Conservation (phyloP, 2,113 vertebrate genomes). For the Lutjanus erythropterus region DNA sequence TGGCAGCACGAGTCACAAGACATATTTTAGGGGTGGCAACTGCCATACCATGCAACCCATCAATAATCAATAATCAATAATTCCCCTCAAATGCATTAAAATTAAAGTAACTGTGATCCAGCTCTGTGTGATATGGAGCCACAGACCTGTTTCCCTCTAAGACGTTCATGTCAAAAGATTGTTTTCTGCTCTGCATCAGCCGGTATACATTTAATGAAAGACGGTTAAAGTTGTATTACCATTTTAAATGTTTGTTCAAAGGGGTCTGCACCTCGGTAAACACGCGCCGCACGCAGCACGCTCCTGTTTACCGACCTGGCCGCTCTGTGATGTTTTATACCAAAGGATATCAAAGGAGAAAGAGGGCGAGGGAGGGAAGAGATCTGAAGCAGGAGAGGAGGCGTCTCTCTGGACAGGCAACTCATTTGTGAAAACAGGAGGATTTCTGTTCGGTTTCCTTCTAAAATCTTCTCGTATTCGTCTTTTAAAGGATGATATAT, state of each 20-base stretch:
- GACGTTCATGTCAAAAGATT: slow-evolving; percentile 5
- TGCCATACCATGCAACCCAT: no score
- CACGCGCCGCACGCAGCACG: background rate
- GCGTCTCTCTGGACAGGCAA: background rate
- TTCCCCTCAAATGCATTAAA: no score
- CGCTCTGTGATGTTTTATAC: slow-evolving; percentile 29
- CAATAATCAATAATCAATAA: no score
- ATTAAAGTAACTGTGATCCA: no score
- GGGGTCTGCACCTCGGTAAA: slow-evolving; percentile 8
- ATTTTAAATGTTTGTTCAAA: slow-evolving; percentile 32
- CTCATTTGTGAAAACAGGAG: background rate
- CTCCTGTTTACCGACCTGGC: slow-evolving; percentile 7
- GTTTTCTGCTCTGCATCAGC: background rate
- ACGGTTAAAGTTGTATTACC: background rate
- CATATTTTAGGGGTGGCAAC: no score
- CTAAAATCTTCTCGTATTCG: background rate
- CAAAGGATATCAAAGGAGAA: slow-evolving; percentile 27
- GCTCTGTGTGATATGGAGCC: no score
- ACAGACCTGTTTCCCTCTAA: background rate
- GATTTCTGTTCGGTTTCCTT: background rate
- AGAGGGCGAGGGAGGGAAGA: background rate
- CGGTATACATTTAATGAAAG: background rate
- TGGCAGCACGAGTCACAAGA: no score
- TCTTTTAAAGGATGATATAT: background rate
- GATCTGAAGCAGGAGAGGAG: background rate